Evolutionary conservation across 2,113 vertebrate genomes (phyloP), one percentile per base, ranked within the genome.

Genomic region (Mungos mungo): DNA sequence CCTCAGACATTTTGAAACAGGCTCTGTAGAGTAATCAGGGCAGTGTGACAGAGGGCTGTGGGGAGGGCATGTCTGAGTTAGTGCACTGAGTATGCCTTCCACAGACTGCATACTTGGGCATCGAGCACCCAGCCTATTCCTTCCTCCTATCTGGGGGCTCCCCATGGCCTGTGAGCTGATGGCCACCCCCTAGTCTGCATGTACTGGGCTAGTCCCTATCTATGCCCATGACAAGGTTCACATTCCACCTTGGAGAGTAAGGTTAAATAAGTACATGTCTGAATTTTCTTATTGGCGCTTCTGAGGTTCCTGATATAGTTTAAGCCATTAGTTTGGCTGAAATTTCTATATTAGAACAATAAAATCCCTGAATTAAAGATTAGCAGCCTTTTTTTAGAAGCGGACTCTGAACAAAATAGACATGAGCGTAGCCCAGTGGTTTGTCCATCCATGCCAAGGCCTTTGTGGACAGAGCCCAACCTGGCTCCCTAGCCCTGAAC

Each of bases 281-380:
- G 47, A 27, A 38, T 82, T 81, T 85, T 84, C 47, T 52, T 85
- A 66, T 5, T 68, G 71, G n/a, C 7, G 2, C 71, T 88, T 52
- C 25, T 86, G 77, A 82, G 35, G 27, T 23, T 92, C 65, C 74
- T 79, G 21, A 83, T 80, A 66, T 31, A 94, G 76, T 90, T 90
- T 16, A 72, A 88, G 81, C 65, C 96, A 96, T 89, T 96, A 57
- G 14, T 81, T 86, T 94, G 81, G 41, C 65, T 88, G 50, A 97
- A 96, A 94, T 95, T 68, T 90, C 90, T 89, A 41, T 66, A 76
- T 88, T 41, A 54, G 66, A 96, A 97, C 47, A 96, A 81, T 89
- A 82, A 76, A 89, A 81, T 66, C 9, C 33, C 60, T 91, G 31
- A 95, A 95, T 96, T 95, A 96, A 97, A 97, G 38, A 97, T 95